A percentile compares a stretch with the other conserved stretches of the same genome.
These are phyloP conservation scores for Melanerpes formicivorus DNA, from an alignment of 2,113 vertebrate species.

Conservation along the genomic window DNA sequence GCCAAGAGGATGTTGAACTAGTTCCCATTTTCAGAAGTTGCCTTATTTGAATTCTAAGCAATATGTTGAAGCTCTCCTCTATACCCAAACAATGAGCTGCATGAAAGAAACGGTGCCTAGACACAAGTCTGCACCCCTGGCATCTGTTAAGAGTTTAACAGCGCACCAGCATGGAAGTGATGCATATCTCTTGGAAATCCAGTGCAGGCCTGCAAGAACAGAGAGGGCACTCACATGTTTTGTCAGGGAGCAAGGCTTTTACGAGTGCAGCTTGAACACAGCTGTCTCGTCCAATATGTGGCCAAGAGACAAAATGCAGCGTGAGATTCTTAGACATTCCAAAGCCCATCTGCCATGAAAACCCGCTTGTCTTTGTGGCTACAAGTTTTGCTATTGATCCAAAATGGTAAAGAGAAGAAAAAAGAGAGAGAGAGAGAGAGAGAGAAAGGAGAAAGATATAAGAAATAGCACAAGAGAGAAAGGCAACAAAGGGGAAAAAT, in stretches of 20 bases:
- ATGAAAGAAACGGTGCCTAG: constrained; percentile 6
- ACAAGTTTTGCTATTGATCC: constrained; percentile 77
- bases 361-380: constrained; percentile 76
- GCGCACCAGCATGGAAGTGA: neutral
- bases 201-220: neutral
- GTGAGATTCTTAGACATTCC: constrained; percentile 78
- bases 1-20: neutral
- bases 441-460: constrained; percentile 47
- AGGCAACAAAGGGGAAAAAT: constrained; percentile 78
- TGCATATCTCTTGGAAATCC: constrained; percentile 55
- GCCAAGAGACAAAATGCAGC: constrained; percentile 79
- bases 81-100: neutral
- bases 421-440: neutral
- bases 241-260: constrained; percentile 70
- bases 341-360: constrained; percentile 79
- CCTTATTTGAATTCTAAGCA: constrained; percentile 23
- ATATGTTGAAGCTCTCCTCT: constrained; percentile 1
- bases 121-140: neutral
- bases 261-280: constrained; percentile 82
- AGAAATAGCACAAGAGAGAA: constrained; percentile 39
- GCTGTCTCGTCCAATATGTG: constrained; percentile 77
- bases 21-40: constrained; percentile 43
- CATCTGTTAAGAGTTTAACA: constrained; percentile 28
- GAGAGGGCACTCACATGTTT: constrained; percentile 27
- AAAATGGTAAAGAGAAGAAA: constrained; percentile 64